phyloP scores from a whole-genome alignment of 2,113 vertebrate genomes.

The Ceratotherium simum region DNA sequence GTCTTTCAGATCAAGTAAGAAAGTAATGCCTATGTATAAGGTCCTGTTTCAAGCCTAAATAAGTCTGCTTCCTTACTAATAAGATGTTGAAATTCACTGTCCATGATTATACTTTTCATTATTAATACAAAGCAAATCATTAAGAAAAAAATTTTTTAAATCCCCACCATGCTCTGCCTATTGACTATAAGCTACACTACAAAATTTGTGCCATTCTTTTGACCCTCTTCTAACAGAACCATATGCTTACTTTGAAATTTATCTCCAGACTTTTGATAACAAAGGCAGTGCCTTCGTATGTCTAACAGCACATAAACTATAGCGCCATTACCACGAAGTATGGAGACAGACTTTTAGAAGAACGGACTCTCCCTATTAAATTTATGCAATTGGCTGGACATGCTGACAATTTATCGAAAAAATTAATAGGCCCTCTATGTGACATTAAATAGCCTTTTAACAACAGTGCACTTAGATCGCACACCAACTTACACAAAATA shows the following conservation, averaged over 20 bases:
- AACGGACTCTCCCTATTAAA: slow-evolving; percentile 60
- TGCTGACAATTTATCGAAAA: slow-evolving; percentile 65
- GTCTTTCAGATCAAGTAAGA: neutral
- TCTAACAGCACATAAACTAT: slow-evolving; percentile 61
- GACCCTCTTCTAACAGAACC: neutral
- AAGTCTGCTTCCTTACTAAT: neutral
- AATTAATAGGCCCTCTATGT: slow-evolving; percentile 75
- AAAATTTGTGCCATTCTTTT: neutral
- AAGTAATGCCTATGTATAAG: neutral
- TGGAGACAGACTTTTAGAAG: slow-evolving; percentile 56
- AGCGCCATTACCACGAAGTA: slow-evolving; percentile 57
- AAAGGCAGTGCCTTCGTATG: slow-evolving; percentile 1
- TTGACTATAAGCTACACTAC: neutral
- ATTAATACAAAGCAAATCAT: neutral
- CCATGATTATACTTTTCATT: neutral
- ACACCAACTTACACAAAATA: slow-evolving; percentile 73
- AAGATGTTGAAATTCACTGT: neutral
- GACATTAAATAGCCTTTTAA: slow-evolving; percentile 81
- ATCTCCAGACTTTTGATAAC: slow-evolving; percentile 29
- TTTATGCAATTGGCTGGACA: slow-evolving; percentile 46
- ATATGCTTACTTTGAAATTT: slow-evolving; percentile 40
- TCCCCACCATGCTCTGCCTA: neutral
- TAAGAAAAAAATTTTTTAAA: neutral
- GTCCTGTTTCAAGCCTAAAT: neutral
- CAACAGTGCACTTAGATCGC: slow-evolving; percentile 72